phyloP scores from a whole-genome alignment of 1,140 invertebrate species.

The Cecropterus lyciades region DNA sequence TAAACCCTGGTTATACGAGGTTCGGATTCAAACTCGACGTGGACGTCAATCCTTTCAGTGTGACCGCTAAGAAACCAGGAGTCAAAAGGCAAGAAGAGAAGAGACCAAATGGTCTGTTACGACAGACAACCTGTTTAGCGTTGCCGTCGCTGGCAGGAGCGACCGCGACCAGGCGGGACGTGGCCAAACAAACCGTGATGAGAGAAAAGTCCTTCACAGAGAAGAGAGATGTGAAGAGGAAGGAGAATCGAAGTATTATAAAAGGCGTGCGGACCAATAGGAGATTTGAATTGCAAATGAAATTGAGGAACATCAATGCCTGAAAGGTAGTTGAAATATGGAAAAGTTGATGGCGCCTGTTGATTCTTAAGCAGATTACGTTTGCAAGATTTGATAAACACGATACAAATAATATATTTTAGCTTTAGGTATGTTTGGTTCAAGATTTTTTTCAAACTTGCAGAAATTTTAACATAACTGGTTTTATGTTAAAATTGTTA shows the following conservation, averaged over 20 bases:
- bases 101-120: constrained; percentile 16
- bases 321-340: constrained; percentile 7
- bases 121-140: constrained; percentile 37
- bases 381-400: too few species aligned
- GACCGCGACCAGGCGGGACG: constrained; percentile 51
- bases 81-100: constrained; percentile 18
- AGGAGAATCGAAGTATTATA: constrained; percentile 78
- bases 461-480: too few species aligned
- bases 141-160: constrained; percentile 57
- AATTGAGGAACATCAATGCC: constrained; percentile 64
- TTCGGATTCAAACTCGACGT: constrained; percentile 78
- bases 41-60: constrained; percentile 28
- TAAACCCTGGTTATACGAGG: constrained; percentile 66
- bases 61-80: not conserved
- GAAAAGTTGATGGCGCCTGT: not conserved
- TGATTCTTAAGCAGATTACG: too few species aligned
- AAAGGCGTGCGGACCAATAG: constrained; percentile 87
- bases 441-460: too few species aligned
- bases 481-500: too few species aligned
- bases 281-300: constrained; percentile 88
- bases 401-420: too few species aligned
- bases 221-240: constrained; percentile 58
- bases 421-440: too few species aligned
- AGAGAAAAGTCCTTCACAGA: constrained; percentile 68
- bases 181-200: constrained; percentile 65